Percentiles rank a stretch among this genome's conserved stretches.
phyloP scores from a whole-genome alignment of 1,140 invertebrate genomes.

The Solen grandis region DNA sequence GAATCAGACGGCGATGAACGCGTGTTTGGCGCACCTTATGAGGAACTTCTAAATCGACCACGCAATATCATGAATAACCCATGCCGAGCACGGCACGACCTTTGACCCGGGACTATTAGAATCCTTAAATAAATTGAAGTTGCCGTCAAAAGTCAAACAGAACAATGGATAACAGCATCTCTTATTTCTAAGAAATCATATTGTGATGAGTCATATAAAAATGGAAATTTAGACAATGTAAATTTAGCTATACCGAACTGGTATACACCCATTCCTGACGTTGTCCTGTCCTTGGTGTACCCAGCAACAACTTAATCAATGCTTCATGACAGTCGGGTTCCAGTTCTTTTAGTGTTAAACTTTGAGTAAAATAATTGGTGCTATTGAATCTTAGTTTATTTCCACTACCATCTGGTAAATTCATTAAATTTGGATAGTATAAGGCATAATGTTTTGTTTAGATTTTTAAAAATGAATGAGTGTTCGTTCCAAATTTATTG shows the following conservation, averaged over 20 bases:
- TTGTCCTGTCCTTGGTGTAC: no score
- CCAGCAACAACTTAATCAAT: no score
- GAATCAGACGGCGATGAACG: slow-evolving; percentile 31
- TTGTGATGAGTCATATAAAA: neutral
- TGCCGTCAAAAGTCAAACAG: slow-evolving; percentile 47
- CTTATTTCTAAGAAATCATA: slow-evolving; percentile 12
- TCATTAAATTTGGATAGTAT: no score
- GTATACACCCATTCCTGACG: slow-evolving; percentile 25
- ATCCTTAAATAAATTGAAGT: slow-evolving; percentile 14
- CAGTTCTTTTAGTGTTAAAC: no score
- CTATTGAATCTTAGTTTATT: no score
- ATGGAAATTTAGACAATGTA: slow-evolving; percentile 22
- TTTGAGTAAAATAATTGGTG: no score
- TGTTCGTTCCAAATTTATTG: no score
- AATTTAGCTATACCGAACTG: slow-evolving; percentile 17
- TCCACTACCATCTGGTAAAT: no score
- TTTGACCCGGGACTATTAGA: slow-evolving; percentile 44
- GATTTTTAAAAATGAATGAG: no score
- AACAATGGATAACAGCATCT: slow-evolving; percentile 42
- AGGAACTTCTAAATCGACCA: slow-evolving; percentile 21
- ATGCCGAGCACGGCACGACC: slow-evolving; percentile 20
- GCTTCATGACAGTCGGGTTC: no score
- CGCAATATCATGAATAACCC: slow-evolving; percentile 24
- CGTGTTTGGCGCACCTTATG: slow-evolving; percentile 31
- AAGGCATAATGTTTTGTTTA: no score